Evolutionary conservation across 2,113 vertebrate genomes (phyloP), one percentile per base, ranked within the genome.

Genomic region (Microcebus murinus): DNA sequence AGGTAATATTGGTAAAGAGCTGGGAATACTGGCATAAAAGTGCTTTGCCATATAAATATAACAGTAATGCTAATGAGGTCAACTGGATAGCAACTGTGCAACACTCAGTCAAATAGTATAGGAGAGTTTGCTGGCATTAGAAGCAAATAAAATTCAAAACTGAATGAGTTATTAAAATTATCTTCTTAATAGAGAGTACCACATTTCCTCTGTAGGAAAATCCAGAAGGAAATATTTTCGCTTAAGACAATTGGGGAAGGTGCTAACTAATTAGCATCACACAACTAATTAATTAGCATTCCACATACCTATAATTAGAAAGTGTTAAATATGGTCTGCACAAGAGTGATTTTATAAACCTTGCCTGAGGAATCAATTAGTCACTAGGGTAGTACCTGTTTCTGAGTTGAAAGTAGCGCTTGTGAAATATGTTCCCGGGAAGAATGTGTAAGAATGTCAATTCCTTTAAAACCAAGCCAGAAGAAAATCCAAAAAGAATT

Each of bases 221-320:
- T 79, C 34, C 65, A 81, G 83, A 94, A 77, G 17, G 29, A 84
- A 92, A 94, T 87, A 96, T 73, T 94, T 95, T 92, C 25, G 79
- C 55, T 91, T 48, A 90, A 87, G 89, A 96, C 23, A 95, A 81
- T 4, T 83, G 36, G 87, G 25, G 29, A 52, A 52, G 42, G 34
- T 95, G 85, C 50, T 80, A 87, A 81, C 83, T 83, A 95, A 84
- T 90, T 95, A 87, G 36, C 31, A 85, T 95, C 59, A 88, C 27
- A 63, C 34, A 61, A 90, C 36, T 87, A 80, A 92, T 86, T 91
- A 96, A 93, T 96, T 94, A 96, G 45, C 21, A 84, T 81, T 50
- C 8, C 52, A 39, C n/a, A 94, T 65, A 70, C 52, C 80, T 87
- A 83, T 77, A 97, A 90, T 96, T 94, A 86, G 39, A 95, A 80